Base-by-base conservation (phyloP, 2,888 invertebrate species). In the Caenorhabditis sp. region DNA sequence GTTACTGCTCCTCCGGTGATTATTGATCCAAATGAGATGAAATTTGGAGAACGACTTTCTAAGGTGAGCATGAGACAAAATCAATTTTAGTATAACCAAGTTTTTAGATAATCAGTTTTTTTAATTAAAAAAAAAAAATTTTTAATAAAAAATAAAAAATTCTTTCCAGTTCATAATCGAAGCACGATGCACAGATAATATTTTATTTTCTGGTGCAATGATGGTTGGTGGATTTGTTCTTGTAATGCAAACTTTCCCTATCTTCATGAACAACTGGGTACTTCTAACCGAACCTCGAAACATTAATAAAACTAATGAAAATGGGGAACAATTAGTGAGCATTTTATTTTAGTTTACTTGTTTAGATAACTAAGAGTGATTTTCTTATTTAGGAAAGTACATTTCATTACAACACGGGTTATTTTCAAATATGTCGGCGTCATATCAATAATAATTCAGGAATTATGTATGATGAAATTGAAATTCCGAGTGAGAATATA, bases 381-480 rank as follows among this genome's bases (percentile, higher is more conserved):
- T n/a, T n/a, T 59, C 7, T 25, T 27, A 58, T 70, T 63, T 56
- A 85, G 85, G 85, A 85, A 52, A 72, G 76, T 4, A 82, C 80
- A 17, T 87, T 84, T 76, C 68, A 77, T 57, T 87, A 84, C 68
- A 83, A 85, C 63, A 80, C 80, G 67, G 87, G 87, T 25, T 86
- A 86, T 63, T 85, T 86, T 68, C 80, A 83, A 78, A 76, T 85
- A 38, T 87, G 87, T 67, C 81, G 87, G n/a, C 67, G 76, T 63
- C 71, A 75, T 70, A 71, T 67, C 59, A 70, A 69, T 20, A 83
- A 81, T 38, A 70, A 75, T 10, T 75, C 78, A 54, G 75, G 72
- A 61, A 70, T 72, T 26, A 70, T 73, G 8, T 80, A 72, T 50
- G 76, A 76, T 56, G 75, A 79, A 50, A 63, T 60, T 23, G 82